Conservation (phyloP, 2,888 invertebrate genomes). For the Trachelus iudaicus region DNA sequence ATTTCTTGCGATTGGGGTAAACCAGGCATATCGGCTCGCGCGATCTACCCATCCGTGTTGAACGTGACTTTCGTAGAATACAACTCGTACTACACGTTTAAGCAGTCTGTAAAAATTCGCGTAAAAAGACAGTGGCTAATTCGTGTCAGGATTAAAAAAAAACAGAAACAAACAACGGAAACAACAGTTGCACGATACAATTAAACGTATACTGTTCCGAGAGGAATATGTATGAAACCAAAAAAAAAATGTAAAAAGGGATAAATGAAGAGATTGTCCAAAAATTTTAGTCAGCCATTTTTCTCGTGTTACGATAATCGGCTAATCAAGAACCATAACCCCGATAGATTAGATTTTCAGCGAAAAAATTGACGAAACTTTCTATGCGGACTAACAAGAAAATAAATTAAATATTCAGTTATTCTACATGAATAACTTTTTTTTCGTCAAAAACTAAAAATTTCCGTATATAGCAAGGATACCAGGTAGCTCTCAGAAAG, state of each 20-base stretch:
- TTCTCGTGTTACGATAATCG: background rate
- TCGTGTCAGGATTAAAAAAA: background rate
- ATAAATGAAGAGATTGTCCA: background rate
- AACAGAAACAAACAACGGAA: background rate
- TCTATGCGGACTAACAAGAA: background rate
- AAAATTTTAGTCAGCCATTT: background rate
- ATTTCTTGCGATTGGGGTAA: conserved; percentile 6
- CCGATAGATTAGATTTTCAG: background rate
- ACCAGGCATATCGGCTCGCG: conserved; percentile 8
- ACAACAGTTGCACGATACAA: background rate
- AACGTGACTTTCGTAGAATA: background rate
- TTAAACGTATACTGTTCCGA: too few relatives aligned
- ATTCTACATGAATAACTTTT: background rate
- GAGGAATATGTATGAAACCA: background rate
- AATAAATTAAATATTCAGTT: background rate
- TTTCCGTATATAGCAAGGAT: background rate
- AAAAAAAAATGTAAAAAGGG: background rate
- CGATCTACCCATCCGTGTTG: background rate
- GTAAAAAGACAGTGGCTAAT: background rate
- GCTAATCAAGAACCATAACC: background rate
- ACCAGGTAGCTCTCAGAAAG: too few relatives aligned
- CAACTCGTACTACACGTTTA: background rate
- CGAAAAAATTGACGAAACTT: background rate
- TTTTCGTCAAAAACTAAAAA: background rate
- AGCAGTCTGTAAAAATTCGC: background rate